These are phyloP conservation scores for Drosophila phalerata DNA, from an alignment of 2,888 invertebrate species.

Conservation along the genomic window DNA sequence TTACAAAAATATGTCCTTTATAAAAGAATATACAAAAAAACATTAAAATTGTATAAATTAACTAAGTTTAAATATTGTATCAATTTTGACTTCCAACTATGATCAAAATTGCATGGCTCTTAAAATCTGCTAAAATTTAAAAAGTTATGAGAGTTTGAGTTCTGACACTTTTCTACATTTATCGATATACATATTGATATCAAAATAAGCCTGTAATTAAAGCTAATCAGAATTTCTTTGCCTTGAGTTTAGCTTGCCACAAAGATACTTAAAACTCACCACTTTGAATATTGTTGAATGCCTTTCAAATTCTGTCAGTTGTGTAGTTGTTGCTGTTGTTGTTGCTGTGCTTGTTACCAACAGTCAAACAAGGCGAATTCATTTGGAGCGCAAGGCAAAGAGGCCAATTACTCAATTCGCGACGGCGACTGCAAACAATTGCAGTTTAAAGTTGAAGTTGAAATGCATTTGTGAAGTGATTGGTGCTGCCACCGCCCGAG, in stretches of 20 bases:
- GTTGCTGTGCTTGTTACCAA: slow-evolving; percentile 39
- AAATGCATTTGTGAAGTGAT: slow-evolving; percentile 58
- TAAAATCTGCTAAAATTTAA: neutral
- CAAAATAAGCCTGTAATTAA: neutral
- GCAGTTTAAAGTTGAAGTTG: slow-evolving; percentile 70
- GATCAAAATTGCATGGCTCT: neutral
- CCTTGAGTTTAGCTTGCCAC: slow-evolving; percentile 8
- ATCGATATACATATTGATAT: neutral
- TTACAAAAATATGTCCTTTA: no score
- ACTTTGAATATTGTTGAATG: slow-evolving; percentile 7
- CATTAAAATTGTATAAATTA: neutral
- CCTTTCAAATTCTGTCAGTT: slow-evolving; percentile 48
- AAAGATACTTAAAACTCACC: slow-evolving; percentile 1
- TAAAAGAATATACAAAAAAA: neutral
- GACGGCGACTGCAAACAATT: slow-evolving; percentile 63
- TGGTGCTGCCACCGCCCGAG: slow-evolving; percentile 56
- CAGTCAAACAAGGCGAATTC: slow-evolving; percentile 48
- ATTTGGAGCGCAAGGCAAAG: slow-evolving; percentile 41
- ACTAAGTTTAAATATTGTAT: neutral
- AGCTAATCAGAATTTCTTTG: slow-evolving; percentile 16
- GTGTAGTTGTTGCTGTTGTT: slow-evolving; percentile 10
- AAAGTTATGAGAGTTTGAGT: neutral
- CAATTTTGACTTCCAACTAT: neutral
- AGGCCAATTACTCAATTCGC: slow-evolving; percentile 74
- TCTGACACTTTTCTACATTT: neutral